A percentile compares a stretch with the other conserved stretches of the same genome.
These are phyloP conservation scores for Cranoglanis bouderius DNA, from an alignment of 2,113 vertebrate genomes.

Conservation along the genomic window DNA sequence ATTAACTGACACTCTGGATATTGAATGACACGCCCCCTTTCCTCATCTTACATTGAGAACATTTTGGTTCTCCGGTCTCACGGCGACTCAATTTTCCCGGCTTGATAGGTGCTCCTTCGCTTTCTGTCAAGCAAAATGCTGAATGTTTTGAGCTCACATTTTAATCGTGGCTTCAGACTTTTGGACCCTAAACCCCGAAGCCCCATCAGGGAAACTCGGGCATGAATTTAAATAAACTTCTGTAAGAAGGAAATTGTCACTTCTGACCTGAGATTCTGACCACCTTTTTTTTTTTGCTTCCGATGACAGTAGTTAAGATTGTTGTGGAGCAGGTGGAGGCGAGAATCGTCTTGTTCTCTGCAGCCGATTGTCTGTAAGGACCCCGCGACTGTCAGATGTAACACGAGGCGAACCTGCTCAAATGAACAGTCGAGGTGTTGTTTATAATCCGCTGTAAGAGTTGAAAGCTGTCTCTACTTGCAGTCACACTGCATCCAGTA, in stretches of 20 bases:
- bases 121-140: background rate
- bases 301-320: background rate
- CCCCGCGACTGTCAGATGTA: background rate
- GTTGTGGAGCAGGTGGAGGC: background rate
- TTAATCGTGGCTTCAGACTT: background rate
- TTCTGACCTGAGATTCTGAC: background rate
- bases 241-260: background rate
- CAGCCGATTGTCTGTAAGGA: background rate
- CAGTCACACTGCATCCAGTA: background rate
- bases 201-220: background rate
- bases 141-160: background rate
- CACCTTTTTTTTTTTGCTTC: background rate
- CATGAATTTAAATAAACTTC: background rate
- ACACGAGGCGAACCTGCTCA: background rate
- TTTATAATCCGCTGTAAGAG: background rate
- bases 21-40: too few species aligned
- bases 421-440: conserved; percentile 1
- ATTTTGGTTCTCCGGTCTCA: too few species aligned
- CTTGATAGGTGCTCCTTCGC: background rate
- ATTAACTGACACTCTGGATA: too few species aligned
- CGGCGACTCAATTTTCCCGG: too few species aligned
- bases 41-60: too few species aligned
- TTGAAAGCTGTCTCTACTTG: background rate
- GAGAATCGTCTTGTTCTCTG: background rate
- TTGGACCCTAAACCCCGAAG: background rate